These are phyloP conservation scores for Tetragnatha montana DNA, from an alignment of 2,888 invertebrate species.

Conservation along the genomic window DNA sequence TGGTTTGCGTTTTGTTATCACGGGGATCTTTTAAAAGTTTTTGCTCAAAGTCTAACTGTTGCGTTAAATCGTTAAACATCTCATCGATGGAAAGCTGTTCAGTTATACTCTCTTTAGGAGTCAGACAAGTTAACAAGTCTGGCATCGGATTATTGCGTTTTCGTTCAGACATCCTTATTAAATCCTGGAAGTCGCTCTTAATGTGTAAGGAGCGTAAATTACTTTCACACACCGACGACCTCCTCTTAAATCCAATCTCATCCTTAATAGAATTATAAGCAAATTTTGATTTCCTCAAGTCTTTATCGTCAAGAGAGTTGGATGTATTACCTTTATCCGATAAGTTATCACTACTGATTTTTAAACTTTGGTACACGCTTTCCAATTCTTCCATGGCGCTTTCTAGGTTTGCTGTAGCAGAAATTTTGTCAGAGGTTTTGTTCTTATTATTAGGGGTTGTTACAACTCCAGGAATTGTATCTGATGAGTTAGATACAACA, in stretches of 20 bases:
- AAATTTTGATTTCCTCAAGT: slow-evolving; percentile 10
- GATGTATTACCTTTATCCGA: slow-evolving; percentile 53
- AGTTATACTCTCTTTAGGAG: background rate
- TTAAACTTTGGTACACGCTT: slow-evolving; percentile 87
- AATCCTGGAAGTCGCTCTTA: background rate
- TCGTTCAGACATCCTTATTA: background rate
- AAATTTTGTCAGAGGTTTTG: slow-evolving; percentile 8
- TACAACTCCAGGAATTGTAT: background rate
- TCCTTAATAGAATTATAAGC: background rate
- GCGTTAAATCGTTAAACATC: slow-evolving; percentile 56
- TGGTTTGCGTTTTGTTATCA: slow-evolving; percentile 11
- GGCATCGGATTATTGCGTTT: background rate
- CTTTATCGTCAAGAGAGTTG: slow-evolving; percentile 49
- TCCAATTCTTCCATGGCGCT: slow-evolving; percentile 92
- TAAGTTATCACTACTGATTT: slow-evolving; percentile 85
- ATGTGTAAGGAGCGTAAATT: background rate
- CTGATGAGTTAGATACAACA: background rate
- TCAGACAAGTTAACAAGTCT: background rate
- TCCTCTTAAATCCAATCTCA: background rate
- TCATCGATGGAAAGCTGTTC: slow-evolving; percentile 55
- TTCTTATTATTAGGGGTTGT: background rate
- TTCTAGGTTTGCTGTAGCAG: slow-evolving; percentile 69
- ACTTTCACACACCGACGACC: slow-evolving; percentile 35
- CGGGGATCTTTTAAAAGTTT: slow-evolving; percentile 49
- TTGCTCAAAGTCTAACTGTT: slow-evolving; percentile 56